A percentile compares a stretch with the other conserved stretches of the same genome.
Evolutionary conservation across 1,140 invertebrate species (phyloP).

Genomic region (Dendrolimus punctatus): DNA sequence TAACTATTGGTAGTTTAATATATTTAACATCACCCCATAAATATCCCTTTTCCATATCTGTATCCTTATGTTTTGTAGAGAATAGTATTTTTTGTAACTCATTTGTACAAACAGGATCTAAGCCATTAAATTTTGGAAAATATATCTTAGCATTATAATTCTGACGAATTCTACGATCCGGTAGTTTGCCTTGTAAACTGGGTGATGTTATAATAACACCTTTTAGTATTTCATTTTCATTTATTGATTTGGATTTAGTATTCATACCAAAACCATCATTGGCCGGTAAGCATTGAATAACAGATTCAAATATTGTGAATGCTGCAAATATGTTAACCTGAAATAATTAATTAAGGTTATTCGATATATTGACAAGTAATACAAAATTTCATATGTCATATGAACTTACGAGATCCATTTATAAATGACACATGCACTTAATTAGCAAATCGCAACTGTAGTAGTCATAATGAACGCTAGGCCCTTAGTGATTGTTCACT

Average conservation of each 20-base stretch:
- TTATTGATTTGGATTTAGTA: slow-evolving; percentile 25
- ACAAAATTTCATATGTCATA: no score
- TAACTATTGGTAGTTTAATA: slow-evolving; percentile 38
- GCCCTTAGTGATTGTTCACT: no score
- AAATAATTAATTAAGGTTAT: no score
- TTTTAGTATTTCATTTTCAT: slow-evolving; percentile 29
- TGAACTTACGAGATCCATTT: no score
- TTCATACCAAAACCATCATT: slow-evolving; percentile 42
- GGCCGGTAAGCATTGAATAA: slow-evolving; percentile 26
- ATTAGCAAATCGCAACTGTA: no score
- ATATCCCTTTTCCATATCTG: no score
- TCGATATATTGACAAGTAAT: no score
- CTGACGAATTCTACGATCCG: neutral
- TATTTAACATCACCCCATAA: slow-evolving; percentile 12
- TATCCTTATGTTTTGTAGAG: slow-evolving; percentile 14
- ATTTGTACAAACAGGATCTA: slow-evolving; percentile 32
- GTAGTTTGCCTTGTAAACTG: slow-evolving; percentile 17
- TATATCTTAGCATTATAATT: slow-evolving; percentile 19
- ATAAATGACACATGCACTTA: no score
- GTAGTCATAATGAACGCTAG: no score
- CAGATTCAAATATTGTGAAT: neutral
- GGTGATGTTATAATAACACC: slow-evolving; percentile 38
- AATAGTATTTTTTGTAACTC: slow-evolving; percentile 35
- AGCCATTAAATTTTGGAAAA: slow-evolving; percentile 16
- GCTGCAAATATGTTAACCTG: no score